Evolutionary conservation across 37 sponge, comb jelly and placozoan species (phyloP), one percentile per base, ranked within the genome.

Genomic region (Aplysina aerophoba): DNA sequence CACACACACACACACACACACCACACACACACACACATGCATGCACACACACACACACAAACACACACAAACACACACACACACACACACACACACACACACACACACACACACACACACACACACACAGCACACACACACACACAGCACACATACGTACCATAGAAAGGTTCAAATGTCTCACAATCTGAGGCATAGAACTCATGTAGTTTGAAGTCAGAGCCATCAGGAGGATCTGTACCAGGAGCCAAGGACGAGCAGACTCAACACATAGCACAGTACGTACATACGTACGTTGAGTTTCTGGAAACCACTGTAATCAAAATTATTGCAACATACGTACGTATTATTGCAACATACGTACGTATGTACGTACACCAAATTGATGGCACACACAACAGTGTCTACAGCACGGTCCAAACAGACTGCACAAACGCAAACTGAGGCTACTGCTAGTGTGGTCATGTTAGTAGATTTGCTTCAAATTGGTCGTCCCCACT

Each of bases 141-240:
- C n/a, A n/a, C n/a, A n/a, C n/a, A n/a, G n/a, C 31, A n/a, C 72
- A 71, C 72, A 8, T 19, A 87, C 34, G 8, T 77, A 92, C 95
- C 96, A 80, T 99, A 99, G 82, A 94, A 88, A 30, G 99, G 97
- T 82, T 98, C 99, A 93, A 98, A 98, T 15, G 94, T 93, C 77
- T 98, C 99, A 61, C 89, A 93, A 5, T 93, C 91, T 36, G 92
- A 93, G 37, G 93, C 88, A 63, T 89, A 59, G 56, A 98, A 98
- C 12, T 92, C 83, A 50, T 93, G 94, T 81, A 98, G 63, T 80
- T 98, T 96, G 82, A 98, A 98, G 83, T 98, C 99, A 44, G 86
- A 92, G 1, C 87, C 97, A 69, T 83, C 74, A 27, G 63, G 31
- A 28, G 94, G 88, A 82, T 90, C 94, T 89, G 44, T 8, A 36